Evolutionary conservation across 2,797 vertebrate genomes (phyloP).

Genomic region (Epinephelus malabaricus): DNA sequence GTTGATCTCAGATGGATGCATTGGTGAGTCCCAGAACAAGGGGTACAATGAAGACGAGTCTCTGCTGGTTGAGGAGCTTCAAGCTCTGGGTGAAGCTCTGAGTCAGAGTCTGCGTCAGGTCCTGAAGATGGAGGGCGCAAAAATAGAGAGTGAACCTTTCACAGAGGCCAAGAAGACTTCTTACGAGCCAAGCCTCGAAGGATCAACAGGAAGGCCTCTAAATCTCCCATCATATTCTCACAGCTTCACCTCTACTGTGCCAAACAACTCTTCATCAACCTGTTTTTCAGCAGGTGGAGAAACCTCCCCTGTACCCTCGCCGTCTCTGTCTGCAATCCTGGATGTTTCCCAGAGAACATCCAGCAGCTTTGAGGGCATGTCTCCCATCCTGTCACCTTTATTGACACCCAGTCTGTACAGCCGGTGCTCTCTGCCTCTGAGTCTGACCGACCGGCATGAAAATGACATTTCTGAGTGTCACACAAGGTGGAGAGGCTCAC

Average conservation of each 20-base stretch:
- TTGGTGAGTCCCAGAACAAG: conserved; percentile 2
- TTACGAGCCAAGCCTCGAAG: background rate
- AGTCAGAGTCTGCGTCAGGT: conserved; percentile 64
- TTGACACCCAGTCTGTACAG: conserved; percentile 75
- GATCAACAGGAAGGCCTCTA: conserved; percentile 7
- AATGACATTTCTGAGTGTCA: conserved; percentile 5
- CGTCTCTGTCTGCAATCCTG: conserved; percentile 68
- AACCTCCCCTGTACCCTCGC: background rate
- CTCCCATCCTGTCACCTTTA: conserved; percentile 81
- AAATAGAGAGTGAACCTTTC: conserved; percentile 12
- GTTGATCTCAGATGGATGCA: conserved; percentile 38
- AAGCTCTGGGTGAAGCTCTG: conserved; percentile 56
- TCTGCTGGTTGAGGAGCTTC: conserved; percentile 53
- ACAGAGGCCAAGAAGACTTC: conserved; percentile 1
- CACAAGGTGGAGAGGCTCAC: conserved; percentile 3
- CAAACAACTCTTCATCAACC: background rate
- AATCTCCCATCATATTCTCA: background rate
- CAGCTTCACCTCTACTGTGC: background rate
- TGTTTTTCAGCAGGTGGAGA: conserved; percentile 11
- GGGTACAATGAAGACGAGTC: background rate
- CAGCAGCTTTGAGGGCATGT: conserved; percentile 73
- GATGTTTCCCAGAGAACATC: conserved; percentile 74
- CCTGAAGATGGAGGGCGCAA: conserved; percentile 61
- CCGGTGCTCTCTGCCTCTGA: conserved; percentile 76
- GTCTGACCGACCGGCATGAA: conserved; percentile 14